These are phyloP conservation scores for Pentalonia nigronervosa DNA, from an alignment of 1,140 invertebrate genomes.

Conservation along the genomic window DNA sequence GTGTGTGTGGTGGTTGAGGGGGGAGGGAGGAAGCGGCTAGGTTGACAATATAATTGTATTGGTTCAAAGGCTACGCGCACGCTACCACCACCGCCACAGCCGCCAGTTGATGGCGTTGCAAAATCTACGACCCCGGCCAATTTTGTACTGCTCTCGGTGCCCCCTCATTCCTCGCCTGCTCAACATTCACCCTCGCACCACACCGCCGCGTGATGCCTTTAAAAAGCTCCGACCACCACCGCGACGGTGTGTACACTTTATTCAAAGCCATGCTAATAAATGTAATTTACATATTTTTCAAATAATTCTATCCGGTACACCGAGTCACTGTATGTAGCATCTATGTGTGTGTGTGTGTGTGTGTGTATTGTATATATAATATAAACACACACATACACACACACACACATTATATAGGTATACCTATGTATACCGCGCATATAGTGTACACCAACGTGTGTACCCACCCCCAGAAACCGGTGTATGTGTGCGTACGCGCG, in stretches of 20 bases:
- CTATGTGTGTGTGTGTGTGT: neutral
- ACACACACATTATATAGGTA: neutral
- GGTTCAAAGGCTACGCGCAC: slow-evolving; percentile 46
- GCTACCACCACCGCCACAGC: neutral
- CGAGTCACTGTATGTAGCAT: slow-evolving; percentile 57
- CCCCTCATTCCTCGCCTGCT: neutral
- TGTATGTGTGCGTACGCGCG: neutral
- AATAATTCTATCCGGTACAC: slow-evolving; percentile 55
- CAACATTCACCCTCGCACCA: neutral
- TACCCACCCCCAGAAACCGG: neutral
- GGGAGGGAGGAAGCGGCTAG: neutral
- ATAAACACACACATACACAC: neutral
- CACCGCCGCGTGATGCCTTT: neutral
- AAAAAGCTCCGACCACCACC: slow-evolving; percentile 45
- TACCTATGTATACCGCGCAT: neutral
- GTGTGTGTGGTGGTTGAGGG: neutral
- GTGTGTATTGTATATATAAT: neutral
- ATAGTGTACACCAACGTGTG: neutral
- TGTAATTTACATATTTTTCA: slow-evolving; percentile 57
- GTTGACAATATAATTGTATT: slow-evolving; percentile 52
- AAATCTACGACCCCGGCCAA: slow-evolving; percentile 40
- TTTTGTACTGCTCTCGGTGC: neutral
- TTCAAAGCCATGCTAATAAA: slow-evolving; percentile 57
- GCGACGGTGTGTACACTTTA: slow-evolving; percentile 41
- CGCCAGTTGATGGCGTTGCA: neutral